These are phyloP conservation scores for Drosophila differens DNA, from an alignment of 2,888 invertebrate species.

Conservation along the genomic window DNA sequence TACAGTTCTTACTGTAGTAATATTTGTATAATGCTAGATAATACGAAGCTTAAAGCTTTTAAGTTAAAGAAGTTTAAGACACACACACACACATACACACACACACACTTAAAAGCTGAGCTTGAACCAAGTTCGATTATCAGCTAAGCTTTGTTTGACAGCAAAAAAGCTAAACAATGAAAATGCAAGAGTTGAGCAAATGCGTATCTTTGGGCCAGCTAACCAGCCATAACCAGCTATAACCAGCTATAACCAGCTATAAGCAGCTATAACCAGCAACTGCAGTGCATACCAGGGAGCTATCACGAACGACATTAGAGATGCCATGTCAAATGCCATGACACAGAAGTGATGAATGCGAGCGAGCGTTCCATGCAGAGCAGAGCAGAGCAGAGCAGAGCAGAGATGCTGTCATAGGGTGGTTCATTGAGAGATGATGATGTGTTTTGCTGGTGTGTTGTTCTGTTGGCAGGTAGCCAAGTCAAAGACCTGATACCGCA, in stretches of 20 bases:
- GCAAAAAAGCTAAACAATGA: constrained; percentile 10
- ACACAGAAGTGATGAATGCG: constrained; percentile 32
- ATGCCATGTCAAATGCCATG: constrained; percentile 12
- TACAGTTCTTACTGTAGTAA: constrained; percentile 5
- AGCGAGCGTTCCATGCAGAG: background rate
- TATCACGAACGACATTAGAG: constrained; percentile 41
- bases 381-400: constrained; percentile 7
- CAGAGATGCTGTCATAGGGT: constrained; percentile 15
- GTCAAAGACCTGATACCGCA: constrained; percentile 79
- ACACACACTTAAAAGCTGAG: constrained; percentile 3
- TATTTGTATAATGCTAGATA: background rate
- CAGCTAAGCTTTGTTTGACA: background rate
- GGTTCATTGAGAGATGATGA: constrained; percentile 48
- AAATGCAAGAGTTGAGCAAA: background rate
- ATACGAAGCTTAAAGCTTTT: constrained; percentile 45
- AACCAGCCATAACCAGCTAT: background rate
- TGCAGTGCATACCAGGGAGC: constrained; percentile 25
- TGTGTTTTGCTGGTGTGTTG: constrained; percentile 6
- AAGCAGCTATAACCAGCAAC: background rate
- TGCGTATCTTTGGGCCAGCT: constrained; percentile 18
- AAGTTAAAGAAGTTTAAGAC: background rate
- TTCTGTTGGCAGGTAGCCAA: constrained; percentile 54
- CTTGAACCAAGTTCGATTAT: background rate
- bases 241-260: background rate
- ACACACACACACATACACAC: background rate